These are phyloP conservation scores for Parnassius apollo DNA, from an alignment of 2,888 invertebrate genomes.

Conservation along the genomic window DNA sequence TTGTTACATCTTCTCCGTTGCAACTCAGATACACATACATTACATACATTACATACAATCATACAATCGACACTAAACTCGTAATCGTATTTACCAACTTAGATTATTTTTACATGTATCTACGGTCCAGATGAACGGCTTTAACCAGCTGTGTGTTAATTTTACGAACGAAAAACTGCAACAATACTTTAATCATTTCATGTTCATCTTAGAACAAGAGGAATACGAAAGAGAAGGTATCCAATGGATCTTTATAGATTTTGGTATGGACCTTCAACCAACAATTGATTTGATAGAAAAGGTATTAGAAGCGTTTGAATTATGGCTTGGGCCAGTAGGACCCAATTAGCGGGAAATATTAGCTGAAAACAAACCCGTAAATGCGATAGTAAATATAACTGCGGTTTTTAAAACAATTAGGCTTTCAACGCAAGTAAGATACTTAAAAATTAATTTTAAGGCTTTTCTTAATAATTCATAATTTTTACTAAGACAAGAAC, in stretches of 20 bases:
- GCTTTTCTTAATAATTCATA: neutral
- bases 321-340: constrained; percentile 57
- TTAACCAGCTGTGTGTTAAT: constrained; percentile 98
- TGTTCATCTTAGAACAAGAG: constrained; percentile 97
- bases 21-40: constrained; percentile 40
- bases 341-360: constrained; percentile 60
- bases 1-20: constrained; percentile 39
- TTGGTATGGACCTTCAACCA: constrained; percentile 95
- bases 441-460: neutral
- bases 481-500: neutral
- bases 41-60: constrained; percentile 39
- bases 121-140: constrained; percentile 90
- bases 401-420: constrained; percentile 23
- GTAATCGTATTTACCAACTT: constrained; percentile 35
- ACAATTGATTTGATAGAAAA: constrained; percentile 96
- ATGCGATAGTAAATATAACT: constrained; percentile 39
- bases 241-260: constrained; percentile 96
- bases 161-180: constrained; percentile 97
- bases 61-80: constrained; percentile 34
- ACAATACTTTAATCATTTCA: constrained; percentile 98
- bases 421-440: constrained; percentile 33
- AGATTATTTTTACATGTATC: constrained; percentile 55
- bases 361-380: constrained; percentile 55
- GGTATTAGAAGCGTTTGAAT: constrained; percentile 79
- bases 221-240: constrained; percentile 96